Conservation (phyloP, 2,113 vertebrate species). For the Actenoides hombroni region DNA sequence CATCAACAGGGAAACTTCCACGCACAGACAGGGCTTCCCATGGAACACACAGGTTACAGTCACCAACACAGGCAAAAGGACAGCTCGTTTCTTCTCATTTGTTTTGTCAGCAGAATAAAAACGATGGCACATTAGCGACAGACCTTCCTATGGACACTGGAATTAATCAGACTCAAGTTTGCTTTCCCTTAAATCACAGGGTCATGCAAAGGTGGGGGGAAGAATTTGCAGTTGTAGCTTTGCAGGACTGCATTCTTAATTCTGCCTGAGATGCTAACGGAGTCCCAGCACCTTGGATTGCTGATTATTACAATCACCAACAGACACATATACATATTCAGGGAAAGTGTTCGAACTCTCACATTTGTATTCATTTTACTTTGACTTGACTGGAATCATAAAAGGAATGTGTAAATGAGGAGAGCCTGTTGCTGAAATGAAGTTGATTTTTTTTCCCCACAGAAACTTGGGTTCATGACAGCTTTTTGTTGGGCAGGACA, state of each 20-base stretch:
- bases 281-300: neutral
- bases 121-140: neutral
- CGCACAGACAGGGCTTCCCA: neutral
- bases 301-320: slow-evolving; percentile 52
- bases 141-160: slow-evolving; percentile 33
- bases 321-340: slow-evolving; percentile 63
- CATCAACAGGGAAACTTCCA: neutral
- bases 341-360: slow-evolving; percentile 29
- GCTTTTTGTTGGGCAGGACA: slow-evolving; percentile 80
- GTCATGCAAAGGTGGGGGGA: neutral
- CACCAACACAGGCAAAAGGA: neutral
- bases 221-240: neutral
- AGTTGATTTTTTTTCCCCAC: slow-evolving; percentile 67
- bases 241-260: neutral
- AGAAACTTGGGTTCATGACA: slow-evolving; percentile 81
- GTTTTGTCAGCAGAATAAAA: slow-evolving; percentile 22
- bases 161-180: slow-evolving; percentile 58
- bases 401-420: slow-evolving; percentile 70
- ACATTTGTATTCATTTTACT: slow-evolving; percentile 67
- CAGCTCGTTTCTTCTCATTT: neutral
- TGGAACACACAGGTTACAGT: neutral
- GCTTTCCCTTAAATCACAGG: slow-evolving; percentile 40
- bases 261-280: neutral
- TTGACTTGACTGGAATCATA: slow-evolving; percentile 68
- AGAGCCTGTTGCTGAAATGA: slow-evolving; percentile 80